Base-by-base conservation (phyloP, 2,113 vertebrate species). In the Protobothrops mucrosquamatus region DNA sequence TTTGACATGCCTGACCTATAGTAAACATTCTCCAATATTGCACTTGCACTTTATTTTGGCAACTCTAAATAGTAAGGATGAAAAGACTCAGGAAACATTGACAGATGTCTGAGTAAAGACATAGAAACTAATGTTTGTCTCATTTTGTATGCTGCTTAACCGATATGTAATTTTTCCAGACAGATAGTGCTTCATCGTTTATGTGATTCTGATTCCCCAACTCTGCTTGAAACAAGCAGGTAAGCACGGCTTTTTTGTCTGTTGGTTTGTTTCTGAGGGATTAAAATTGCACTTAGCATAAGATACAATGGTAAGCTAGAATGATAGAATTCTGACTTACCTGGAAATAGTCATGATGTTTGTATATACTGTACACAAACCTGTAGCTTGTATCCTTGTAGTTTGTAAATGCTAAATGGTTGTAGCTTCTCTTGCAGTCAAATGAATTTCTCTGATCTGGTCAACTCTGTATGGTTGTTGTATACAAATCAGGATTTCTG, bases 211-310 rank as follows among this genome's bases (percentile, higher is more conserved):
- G 99, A 99, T 96, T 98, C 99, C 20, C 99, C 98, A 8, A 99
- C 99, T 26, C 96, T 99, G 69, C 97, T 99, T 94, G 99, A 99
- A 97, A 99, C 98, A 22, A 98, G 98, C 98, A 98, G 99, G 99
- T 99, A 93, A 94, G 96, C 46, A 39, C 20, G 34, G 55, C 15
- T 56, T 81, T 74, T 34, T 34, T 34, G 64, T 74, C 29, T 29
- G 4, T 64, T 14, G 92, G 92, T 90, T n/a, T 94, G 64, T 29
- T 94, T 92, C 18, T 88, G 22, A 92, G 90, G 87, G 93, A 91
- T 91, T 24, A 56, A 24, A 57, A 1, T 6, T 51, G 61, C 91
- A 1, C 0, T 39, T 39, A 43, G 34, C 43, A 39, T 52, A 51
- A 64, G 43, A 10, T 14, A 64, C 88, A 81, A 22, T 81, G 34